phyloP scores from a whole-genome alignment of 2,113 vertebrate genomes.

The Silurus meridionalis region DNA sequence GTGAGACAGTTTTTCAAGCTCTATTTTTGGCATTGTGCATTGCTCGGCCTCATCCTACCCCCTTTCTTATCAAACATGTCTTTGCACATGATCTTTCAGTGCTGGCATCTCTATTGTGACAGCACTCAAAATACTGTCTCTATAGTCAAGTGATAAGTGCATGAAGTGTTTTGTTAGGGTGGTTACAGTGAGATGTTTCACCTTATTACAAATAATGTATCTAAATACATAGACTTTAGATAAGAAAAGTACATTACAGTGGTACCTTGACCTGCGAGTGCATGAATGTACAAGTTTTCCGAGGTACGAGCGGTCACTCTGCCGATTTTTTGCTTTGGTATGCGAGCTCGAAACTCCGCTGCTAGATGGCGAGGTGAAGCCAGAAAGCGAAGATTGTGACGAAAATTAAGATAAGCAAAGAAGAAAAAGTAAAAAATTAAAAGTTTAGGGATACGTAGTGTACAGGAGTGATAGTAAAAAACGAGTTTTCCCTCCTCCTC shows the following conservation, averaged over 20 bases:
- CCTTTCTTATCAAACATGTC: conserved; percentile 43
- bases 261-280: not conserved
- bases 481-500: too few relatives aligned
- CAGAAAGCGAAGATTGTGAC: too few relatives aligned
- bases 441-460: too few relatives aligned
- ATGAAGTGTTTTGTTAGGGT: conserved; percentile 16
- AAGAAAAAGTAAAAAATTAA: too few relatives aligned
- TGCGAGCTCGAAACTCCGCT: too few relatives aligned
- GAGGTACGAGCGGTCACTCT: too few relatives aligned
- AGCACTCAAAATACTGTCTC: conserved; percentile 6
- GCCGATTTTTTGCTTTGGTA: too few relatives aligned
- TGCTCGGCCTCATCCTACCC: not conserved
- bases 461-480: too few relatives aligned
- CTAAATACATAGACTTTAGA: not conserved
- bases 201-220: not conserved
- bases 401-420: too few relatives aligned
- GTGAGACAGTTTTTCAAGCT: conserved; percentile 2
- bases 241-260: not conserved
- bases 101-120: conserved; percentile 7
- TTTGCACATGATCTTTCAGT: not conserved
- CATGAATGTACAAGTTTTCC: too few relatives aligned
- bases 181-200: not conserved
- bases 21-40: conserved; percentile 38
- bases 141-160: not conserved
- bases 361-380: too few relatives aligned